These are phyloP conservation scores for Caenorhabditis doughertyi DNA, from an alignment of 2,888 invertebrate genomes.

Conservation along the genomic window DNA sequence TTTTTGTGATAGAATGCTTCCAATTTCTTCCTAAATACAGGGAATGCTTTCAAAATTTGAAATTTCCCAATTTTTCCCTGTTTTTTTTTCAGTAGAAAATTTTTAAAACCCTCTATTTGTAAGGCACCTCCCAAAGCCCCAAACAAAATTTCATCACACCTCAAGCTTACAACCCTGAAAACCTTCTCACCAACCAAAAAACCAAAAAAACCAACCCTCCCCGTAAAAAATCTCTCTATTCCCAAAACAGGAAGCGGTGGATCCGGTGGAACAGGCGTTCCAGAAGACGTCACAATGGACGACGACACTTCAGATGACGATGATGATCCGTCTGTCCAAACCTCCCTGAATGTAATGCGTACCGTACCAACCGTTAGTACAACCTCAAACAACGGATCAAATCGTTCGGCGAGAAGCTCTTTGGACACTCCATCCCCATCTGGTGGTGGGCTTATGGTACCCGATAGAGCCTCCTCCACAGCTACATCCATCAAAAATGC, in stretches of 20 bases:
- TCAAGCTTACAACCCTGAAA: background rate
- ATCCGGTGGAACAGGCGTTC: constrained; percentile 23
- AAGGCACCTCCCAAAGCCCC: no score
- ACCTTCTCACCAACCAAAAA: background rate
- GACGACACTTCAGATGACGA: constrained; percentile 70
- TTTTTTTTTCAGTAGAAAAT: no score
- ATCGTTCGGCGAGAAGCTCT: constrained; percentile 51
- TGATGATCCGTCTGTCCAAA: constrained; percentile 74
- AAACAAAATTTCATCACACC: background rate
- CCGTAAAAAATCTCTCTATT: background rate
- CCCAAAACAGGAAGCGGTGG: constrained; percentile 55
- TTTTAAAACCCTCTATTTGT: no score
- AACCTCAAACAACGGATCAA: constrained; percentile 33
- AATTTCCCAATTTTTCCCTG: no score
- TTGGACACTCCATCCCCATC: constrained; percentile 56
- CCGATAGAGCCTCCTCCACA: constrained; percentile 38
- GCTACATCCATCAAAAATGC: constrained; percentile 40
- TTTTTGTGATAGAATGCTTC: no score
- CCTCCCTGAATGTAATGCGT: constrained; percentile 69
- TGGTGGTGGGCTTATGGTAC: constrained; percentile 42
- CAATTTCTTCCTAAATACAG: no score
- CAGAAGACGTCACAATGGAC: constrained; percentile 52
- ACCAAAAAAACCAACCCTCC: background rate
- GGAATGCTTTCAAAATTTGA: no score
- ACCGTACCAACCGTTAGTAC: constrained; percentile 50